phyloP scores from a whole-genome alignment of 2,888 invertebrate species.

The Drosophila demipolita region DNA sequence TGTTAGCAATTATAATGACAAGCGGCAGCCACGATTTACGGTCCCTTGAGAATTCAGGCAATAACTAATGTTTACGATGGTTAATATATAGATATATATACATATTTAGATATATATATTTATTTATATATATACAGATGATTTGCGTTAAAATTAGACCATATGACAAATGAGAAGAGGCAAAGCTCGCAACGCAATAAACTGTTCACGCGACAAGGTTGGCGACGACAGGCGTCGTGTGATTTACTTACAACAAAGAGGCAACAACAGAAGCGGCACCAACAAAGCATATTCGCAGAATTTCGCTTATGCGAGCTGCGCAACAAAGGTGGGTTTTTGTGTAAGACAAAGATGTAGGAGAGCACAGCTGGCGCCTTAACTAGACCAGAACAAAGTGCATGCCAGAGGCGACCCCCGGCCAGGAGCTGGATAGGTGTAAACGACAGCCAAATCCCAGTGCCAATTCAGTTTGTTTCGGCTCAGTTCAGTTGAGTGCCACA shows the following conservation, averaged over 20 bases:
- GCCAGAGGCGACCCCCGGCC: constrained; percentile 7
- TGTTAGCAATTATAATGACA: constrained; percentile 51
- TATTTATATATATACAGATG: constrained; percentile 44
- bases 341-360: constrained; percentile 57
- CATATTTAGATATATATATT: constrained; percentile 1
- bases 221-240: constrained; percentile 34
- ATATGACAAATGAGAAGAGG: constrained; percentile 51
- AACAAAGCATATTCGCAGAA: constrained; percentile 21
- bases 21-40: constrained; percentile 34
- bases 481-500: constrained; percentile 51
- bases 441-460: constrained; percentile 52
- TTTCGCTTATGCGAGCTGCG: constrained; percentile 20
- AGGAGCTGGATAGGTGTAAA: constrained; percentile 25
- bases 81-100: constrained; percentile 13
- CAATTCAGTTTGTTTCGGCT: constrained; percentile 34
- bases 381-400: constrained; percentile 30
- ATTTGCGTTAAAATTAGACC: constrained; percentile 63
- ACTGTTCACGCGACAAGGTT: constrained; percentile 73
- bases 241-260: constrained; percentile 54
- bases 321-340: constrained; percentile 56
- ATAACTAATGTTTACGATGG: constrained; percentile 56
- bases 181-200: constrained; percentile 69
- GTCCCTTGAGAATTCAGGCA: constrained; percentile 34
- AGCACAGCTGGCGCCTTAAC: constrained; percentile 22
- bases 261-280: constrained; percentile 18